These are phyloP conservation scores for Trinorchestia longiramus DNA, from an alignment of 1,140 invertebrate genomes.

Conservation along the genomic window DNA sequence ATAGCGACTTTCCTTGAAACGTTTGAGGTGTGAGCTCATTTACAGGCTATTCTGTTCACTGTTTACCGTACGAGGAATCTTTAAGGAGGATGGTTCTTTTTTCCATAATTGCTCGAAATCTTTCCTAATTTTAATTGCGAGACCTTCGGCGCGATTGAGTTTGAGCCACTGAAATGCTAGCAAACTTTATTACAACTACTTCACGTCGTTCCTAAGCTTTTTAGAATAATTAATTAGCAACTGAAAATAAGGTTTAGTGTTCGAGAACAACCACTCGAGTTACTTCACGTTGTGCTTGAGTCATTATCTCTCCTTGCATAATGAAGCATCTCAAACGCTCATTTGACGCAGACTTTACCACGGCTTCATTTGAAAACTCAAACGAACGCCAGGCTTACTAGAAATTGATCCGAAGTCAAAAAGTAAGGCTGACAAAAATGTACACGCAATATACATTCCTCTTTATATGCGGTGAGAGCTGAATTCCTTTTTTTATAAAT, in stretches of 20 bases:
- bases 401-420: background rate
- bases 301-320: too few relatives aligned
- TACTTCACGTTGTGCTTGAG: too few relatives aligned
- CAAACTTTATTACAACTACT: too few relatives aligned
- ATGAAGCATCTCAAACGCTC: too few relatives aligned
- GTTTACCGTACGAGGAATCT: background rate
- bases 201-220: too few relatives aligned
- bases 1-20: background rate
- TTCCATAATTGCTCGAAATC: background rate
- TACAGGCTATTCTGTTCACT: background rate
- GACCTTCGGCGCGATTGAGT: background rate
- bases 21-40: background rate
- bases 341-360: background rate
- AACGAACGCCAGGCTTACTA: background rate
- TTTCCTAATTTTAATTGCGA: background rate
- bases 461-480: background rate
- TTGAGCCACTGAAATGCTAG: background rate
- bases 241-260: too few relatives aligned
- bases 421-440: background rate
- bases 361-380: background rate
- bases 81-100: background rate
- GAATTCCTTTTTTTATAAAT: background rate
- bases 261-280: too few relatives aligned
- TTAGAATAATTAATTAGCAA: too few relatives aligned
- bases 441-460: background rate